Base-by-base conservation (phyloP, 1,140 invertebrate species). In the Ooceraea biroi region DNA sequence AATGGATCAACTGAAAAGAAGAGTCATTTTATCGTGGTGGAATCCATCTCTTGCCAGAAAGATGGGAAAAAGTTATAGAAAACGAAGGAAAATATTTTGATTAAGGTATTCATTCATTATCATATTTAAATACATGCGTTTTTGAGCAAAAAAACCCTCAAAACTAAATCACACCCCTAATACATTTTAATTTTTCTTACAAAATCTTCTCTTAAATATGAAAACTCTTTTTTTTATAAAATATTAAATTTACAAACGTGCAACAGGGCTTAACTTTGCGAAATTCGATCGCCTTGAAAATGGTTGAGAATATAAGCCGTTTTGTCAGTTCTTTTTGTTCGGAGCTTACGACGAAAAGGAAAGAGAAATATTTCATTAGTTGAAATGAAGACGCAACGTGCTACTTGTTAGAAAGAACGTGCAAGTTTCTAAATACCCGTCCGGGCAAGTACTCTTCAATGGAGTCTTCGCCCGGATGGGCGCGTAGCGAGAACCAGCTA, bases 391-490 rank as follows among this genome's bases (percentile, higher is more conserved):
- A 58, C 12, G 10, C 22, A 65, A 27, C 8, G 25, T n/a, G 41
- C 36, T 68, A 44, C 12, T 44, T 36, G 25, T 58, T 80, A 44
- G 41, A 30, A 27, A 19, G 36, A 78, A 50, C 44, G 50, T 25
- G 25, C 36, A 27, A 30, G 73, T 71, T 57, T 71, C 65, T 46
- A 46, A 57, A 80, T 80, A 80, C 30, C 17, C 60, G n/a, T 36
- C 22, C 63, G 50, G 22, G 36, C 44, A 22, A 44, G 61, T 4
- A 10, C 22, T 5, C 63, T n/a, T n/a, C 27, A 44, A 52, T 1
- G n/a, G 17, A 27, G n/a, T 19, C 19, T 1, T 11, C 12, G 30
- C 7, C 36, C n/a, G n/a, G n/a, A 19, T 5, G 52, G n/a, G 74
- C 14, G 50, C 17, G 19, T 19, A 10, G 30, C 58, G 36, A 10